These are phyloP conservation scores for Aphidius gifuensis DNA, from an alignment of 1,140 invertebrate species.

Conservation along the genomic window DNA sequence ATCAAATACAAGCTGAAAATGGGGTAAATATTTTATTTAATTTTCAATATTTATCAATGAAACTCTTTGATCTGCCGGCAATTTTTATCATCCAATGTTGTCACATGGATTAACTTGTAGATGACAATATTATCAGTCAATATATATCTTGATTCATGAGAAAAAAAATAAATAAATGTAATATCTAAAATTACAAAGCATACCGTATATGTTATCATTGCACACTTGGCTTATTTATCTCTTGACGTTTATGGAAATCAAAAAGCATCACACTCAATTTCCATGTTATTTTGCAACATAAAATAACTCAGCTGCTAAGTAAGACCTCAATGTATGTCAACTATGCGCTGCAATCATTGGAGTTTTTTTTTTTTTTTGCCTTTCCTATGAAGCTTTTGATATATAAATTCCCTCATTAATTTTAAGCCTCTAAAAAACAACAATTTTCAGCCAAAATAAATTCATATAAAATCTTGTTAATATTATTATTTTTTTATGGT, in stretches of 20 bases:
- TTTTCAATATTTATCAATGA: slow-evolving; percentile 1
- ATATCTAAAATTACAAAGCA: not conserved
- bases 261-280: too few relatives aligned
- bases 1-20: slow-evolving; percentile 70
- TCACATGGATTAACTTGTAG: slow-evolving; percentile 8
- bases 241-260: not conserved
- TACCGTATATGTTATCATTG: slow-evolving; percentile 1
- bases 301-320: too few relatives aligned
- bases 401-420: too few relatives aligned
- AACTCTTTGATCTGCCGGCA: not conserved
- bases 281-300: too few relatives aligned
- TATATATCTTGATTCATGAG: not conserved
- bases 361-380: too few relatives aligned
- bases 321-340: too few relatives aligned
- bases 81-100: not conserved
- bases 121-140: slow-evolving; percentile 1
- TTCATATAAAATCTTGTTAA: too few relatives aligned
- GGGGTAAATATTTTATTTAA: slow-evolving; percentile 57
- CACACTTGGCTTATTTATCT: not conserved
- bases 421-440: too few relatives aligned
- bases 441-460: too few relatives aligned
- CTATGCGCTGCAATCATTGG: too few relatives aligned
- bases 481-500: too few relatives aligned
- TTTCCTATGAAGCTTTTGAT: too few relatives aligned
- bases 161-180: not conserved